phyloP scores from a whole-genome alignment of 2,888 invertebrate genomes.

The Athalia rosae region DNA sequence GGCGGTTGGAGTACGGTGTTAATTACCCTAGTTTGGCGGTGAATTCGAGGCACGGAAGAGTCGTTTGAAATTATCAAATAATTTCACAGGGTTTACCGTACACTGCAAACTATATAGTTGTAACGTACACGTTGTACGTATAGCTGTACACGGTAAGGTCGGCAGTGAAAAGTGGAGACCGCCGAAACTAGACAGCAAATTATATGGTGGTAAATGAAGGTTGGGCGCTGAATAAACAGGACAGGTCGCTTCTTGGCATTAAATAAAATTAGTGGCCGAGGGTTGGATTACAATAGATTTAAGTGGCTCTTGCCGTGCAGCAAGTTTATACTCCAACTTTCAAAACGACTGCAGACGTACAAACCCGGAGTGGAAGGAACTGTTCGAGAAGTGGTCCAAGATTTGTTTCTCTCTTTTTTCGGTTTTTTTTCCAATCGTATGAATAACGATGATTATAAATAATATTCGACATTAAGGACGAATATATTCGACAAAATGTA shows the following conservation, averaged over 20 bases:
- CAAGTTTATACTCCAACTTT: background rate
- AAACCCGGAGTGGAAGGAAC: background rate
- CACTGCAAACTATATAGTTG: no score
- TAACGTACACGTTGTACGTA: background rate
- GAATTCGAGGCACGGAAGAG: conserved; percentile 31
- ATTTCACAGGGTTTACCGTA: conserved; percentile 5
- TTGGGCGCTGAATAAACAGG: conserved; percentile 22
- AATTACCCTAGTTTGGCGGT: conserved; percentile 16
- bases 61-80: conserved; percentile 39
- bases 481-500: background rate
- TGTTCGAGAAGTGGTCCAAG: no score
- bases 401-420: no score
- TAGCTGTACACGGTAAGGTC: background rate
- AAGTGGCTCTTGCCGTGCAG: conserved; percentile 22
- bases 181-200: conserved; percentile 29
- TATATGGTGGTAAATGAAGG: conserved; percentile 28
- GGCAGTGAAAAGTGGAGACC: conserved; percentile 14
- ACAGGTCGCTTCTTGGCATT: background rate
- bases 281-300: conserved; percentile 36
- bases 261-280: conserved; percentile 39
- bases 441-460: no score
- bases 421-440: no score
- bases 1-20: no score
- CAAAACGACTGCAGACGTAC: conserved; percentile 9
- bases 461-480: no score